Evolutionary conservation across 2,888 invertebrate genomes (phyloP).

Genomic region (Anticlea derivata): DNA sequence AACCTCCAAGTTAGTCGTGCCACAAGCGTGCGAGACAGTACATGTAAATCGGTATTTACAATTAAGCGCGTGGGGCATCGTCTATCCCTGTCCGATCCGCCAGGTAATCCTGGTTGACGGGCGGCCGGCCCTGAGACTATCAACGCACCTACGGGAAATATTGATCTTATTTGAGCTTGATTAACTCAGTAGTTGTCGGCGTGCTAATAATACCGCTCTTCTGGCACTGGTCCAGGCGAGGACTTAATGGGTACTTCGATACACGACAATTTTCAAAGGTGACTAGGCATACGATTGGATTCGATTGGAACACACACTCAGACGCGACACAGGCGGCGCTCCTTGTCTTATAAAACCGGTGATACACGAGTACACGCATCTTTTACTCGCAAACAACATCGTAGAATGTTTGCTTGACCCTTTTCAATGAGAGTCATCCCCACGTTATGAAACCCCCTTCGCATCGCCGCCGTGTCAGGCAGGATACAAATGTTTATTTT

Average conservation of each 20-base stretch:
- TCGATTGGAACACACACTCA: slow-evolving; percentile 39
- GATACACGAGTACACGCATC: neutral
- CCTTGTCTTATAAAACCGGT: slow-evolving; percentile 10
- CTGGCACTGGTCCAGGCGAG: slow-evolving; percentile 79
- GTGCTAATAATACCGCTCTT: slow-evolving; percentile 79
- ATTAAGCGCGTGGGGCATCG: slow-evolving; percentile 42
- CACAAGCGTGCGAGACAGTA: too few species aligned
- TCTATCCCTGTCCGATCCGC: slow-evolving; percentile 46
- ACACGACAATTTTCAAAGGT: slow-evolving; percentile 78
- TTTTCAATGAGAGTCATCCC: neutral
- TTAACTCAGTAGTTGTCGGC: slow-evolving; percentile 79
- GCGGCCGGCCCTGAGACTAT: slow-evolving; percentile 64
- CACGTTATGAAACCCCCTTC: too few species aligned
- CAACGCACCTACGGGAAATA: slow-evolving; percentile 73
- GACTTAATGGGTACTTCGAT: slow-evolving; percentile 81
- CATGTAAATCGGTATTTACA: too few species aligned
- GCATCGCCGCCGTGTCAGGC: too few species aligned
- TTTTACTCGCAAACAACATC: neutral
- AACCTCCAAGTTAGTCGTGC: too few species aligned
- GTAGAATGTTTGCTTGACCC: neutral
- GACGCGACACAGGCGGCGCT: slow-evolving; percentile 6
- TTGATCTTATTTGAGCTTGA: slow-evolving; percentile 83
- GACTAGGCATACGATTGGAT: slow-evolving; percentile 55
- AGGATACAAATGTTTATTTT: neutral
- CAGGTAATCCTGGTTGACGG: slow-evolving; percentile 58